A percentile compares a stretch with the other conserved stretches of the same genome.
Evolutionary conservation across 2,888 invertebrate species (phyloP).

Genomic region (Chironomus tentans): DNA sequence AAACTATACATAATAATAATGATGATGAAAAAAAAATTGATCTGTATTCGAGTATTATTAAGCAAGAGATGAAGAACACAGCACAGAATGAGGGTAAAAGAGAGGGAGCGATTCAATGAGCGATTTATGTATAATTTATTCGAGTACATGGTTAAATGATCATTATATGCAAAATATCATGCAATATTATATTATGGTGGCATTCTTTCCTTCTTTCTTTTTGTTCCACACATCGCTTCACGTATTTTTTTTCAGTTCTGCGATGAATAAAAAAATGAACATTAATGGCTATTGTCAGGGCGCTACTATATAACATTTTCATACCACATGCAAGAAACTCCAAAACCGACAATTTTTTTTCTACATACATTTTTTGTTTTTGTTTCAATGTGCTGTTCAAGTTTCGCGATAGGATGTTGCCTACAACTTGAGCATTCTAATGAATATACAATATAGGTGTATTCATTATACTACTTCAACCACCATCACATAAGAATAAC

Average conservation of each 20-base stretch:
- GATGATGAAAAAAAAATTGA: constrained; percentile 6
- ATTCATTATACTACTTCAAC: neutral
- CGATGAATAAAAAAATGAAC: neutral
- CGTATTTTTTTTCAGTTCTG: too few relatives aligned
- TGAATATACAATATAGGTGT: constrained; percentile 8
- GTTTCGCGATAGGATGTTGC: constrained; percentile 6
- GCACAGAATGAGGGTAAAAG: neutral
- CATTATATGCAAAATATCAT: constrained; percentile 22
- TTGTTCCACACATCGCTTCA: neutral
- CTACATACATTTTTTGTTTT: neutral
- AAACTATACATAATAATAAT: constrained; percentile 3
- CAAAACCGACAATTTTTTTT: neutral
- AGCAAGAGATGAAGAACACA: neutral
- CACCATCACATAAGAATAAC: neutral
- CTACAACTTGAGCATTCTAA: constrained; percentile 16
- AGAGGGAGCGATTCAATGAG: neutral
- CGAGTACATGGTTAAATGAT: constrained; percentile 16
- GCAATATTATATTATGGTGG: constrained; percentile 12
- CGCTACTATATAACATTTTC: neutral
- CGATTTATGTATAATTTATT: constrained; percentile 17
- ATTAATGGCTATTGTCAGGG: constrained; percentile 20
- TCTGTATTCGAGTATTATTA: neutral
- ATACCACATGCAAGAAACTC: neutral
- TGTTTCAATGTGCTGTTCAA: too few relatives aligned
- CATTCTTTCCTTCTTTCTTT: neutral